Evolutionary conservation across 2,888 invertebrate species (phyloP).

Genomic region (Rotaria socialis): DNA sequence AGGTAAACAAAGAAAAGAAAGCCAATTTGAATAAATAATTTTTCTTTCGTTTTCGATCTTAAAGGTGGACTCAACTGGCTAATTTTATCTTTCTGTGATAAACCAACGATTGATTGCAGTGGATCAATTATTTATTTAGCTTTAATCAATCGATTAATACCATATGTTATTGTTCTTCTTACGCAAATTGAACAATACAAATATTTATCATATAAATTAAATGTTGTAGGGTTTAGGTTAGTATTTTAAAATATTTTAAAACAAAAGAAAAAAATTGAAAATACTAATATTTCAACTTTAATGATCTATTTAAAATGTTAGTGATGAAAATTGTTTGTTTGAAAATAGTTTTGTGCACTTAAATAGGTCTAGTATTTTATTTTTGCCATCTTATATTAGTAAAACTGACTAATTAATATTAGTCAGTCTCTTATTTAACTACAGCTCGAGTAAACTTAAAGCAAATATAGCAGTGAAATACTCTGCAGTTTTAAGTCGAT

Average conservation of each 20-base stretch:
- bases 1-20: neutral
- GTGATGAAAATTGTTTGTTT: no score
- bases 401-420: no score
- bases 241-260: neutral
- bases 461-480: no score
- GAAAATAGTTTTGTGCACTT: no score
- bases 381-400: no score
- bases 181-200: constrained; percentile 2
- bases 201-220: neutral
- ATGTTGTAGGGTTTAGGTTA: neutral
- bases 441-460: no score
- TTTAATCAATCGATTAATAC: neutral
- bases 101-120: neutral
- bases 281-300: no score
- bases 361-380: no score
- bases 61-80: neutral
- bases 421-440: no score
- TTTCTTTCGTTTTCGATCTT: neutral
- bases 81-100: neutral
- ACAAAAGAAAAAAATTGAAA: neutral
- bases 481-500: no score
- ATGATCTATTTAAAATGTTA: no score
- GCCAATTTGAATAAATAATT: neutral
- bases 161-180: neutral
- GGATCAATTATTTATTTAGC: neutral